These are phyloP conservation scores for Cygnus buccinator DNA, from an alignment of 2,113 vertebrate species.

Conservation along the genomic window DNA sequence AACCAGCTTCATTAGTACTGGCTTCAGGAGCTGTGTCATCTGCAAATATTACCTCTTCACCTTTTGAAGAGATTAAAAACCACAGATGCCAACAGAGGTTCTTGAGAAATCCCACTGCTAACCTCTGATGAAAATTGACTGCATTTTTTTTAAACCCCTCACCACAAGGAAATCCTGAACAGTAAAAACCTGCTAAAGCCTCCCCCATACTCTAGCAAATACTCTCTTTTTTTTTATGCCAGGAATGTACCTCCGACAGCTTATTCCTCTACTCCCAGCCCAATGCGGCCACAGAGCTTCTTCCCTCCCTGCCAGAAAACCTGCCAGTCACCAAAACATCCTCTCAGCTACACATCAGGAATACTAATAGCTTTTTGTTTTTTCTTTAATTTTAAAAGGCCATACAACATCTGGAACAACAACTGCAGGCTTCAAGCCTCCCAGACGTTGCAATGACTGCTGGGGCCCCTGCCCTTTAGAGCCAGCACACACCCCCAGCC, in stretches of 20 bases:
- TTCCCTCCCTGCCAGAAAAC: background rate
- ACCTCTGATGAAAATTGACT: background rate
- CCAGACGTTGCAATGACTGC: background rate
- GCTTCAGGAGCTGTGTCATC: background rate
- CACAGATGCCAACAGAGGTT: conserved; percentile 9
- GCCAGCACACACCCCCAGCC: background rate
- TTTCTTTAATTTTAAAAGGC: background rate
- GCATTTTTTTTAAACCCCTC: background rate
- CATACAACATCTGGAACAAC: background rate
- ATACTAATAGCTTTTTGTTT: accelerated
- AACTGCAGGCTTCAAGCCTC: background rate
- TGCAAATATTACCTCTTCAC: background rate
- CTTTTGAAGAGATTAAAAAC: conserved; percentile 23
- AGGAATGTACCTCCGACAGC: background rate
- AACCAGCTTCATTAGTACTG: background rate
- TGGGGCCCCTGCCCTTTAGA: background rate
- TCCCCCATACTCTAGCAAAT: background rate
- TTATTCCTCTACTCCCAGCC: background rate
- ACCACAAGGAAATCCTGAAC: background rate
- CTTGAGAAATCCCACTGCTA: background rate
- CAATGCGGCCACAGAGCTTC: background rate
- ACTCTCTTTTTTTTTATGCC: background rate
- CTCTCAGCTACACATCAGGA: background rate
- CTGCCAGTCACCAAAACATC: background rate
- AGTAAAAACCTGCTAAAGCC: background rate